Evolutionary conservation across 2,888 invertebrate genomes (phyloP), one percentile per base, ranked within the genome.

Genomic region (Pachydiplax longipennis): DNA sequence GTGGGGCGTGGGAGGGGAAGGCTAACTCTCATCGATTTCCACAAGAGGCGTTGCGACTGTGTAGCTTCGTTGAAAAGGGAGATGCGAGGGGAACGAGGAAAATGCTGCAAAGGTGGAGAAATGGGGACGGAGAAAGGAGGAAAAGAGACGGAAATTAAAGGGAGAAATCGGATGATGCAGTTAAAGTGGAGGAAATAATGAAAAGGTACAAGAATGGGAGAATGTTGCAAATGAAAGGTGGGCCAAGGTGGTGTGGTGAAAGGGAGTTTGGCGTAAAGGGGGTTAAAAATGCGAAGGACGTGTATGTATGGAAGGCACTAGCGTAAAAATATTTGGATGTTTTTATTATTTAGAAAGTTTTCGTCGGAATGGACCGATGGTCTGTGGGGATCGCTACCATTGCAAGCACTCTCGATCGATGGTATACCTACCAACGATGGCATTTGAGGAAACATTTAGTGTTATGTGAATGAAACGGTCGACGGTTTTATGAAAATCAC

Each of bases 21-120:
- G 31, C 35, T 18, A 48, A 87, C 61, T 35, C 37, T n/a, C 87
- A 87, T 87, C 87, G 87, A 87, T 87, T 87, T 87, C 87, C 87
- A 87, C 83, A 58, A 58, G 83, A 35, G 58, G 58, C 83, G 58
- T 83, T 83, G 87, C 61, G 87, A 87, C 87, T 37, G 87, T 87
- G 35, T 61, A 87, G 58, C 61, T 58, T 83, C 40, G 81, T 22
- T 35, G 80, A 25, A 25, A 53, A 15, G 87, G 35, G 87, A 83
- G 83, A 61, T 44, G 44, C 8, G 44, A 44, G 44, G 44, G 44
- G 44, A 44, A 10, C 6, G 35, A 35, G 35, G 40, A 81, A 37
- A 53, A 53, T 81, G 22, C 15, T 37, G 15, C 35, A 22, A 35
- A 35, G 25, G 48, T 10, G 44, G 44, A 2, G 40, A 15, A 37